Percentiles rank a stretch among this genome's conserved stretches.
These are phyloP conservation scores for Apotomis betuletana DNA, from an alignment of 2,888 invertebrate genomes.

Conservation along the genomic window DNA sequence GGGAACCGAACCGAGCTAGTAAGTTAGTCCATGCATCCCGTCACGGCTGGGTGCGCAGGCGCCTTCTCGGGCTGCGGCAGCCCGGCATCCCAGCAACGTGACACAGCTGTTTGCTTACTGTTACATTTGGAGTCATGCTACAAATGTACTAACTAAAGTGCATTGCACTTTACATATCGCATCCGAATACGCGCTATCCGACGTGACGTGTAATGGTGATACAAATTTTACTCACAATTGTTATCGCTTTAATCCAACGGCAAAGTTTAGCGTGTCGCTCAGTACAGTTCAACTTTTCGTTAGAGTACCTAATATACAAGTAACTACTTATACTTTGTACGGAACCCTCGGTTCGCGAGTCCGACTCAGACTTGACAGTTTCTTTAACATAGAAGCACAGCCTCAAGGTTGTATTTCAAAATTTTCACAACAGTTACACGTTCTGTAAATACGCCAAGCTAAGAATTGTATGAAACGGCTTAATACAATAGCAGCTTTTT, in stretches of 20 bases:
- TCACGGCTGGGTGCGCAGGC: slow-evolving; percentile 62
- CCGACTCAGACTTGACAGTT: too few relatives aligned
- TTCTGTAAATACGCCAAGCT: slow-evolving; percentile 17
- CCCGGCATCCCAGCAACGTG: slow-evolving; percentile 25
- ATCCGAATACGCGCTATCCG: not conserved
- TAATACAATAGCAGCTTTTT: slow-evolving; percentile 33
- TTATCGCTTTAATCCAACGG: too few relatives aligned
- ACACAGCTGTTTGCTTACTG: slow-evolving; percentile 35
- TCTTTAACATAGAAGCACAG: not conserved
- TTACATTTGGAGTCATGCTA: slow-evolving; percentile 19
- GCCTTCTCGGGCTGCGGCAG: slow-evolving; percentile 44
- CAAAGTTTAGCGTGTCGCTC: too few relatives aligned
- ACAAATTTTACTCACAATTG: too few relatives aligned
- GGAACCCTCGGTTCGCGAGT: too few relatives aligned
- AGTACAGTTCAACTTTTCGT: too few relatives aligned
- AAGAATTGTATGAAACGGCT: slow-evolving; percentile 18
- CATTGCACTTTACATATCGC: not conserved
- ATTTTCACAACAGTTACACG: not conserved
- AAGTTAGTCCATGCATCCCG: slow-evolving; percentile 36
- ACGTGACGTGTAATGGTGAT: too few relatives aligned
- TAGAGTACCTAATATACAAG: too few relatives aligned
- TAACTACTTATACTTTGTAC: too few relatives aligned
- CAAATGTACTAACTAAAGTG: slow-evolving; percentile 9
- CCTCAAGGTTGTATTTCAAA: not conserved
- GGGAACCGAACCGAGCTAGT: slow-evolving; percentile 25